Evolutionary conservation across 2,888 invertebrate species (phyloP), one percentile per base, ranked within the genome.

Genomic region (Chrysotoxum bicinctum): DNA sequence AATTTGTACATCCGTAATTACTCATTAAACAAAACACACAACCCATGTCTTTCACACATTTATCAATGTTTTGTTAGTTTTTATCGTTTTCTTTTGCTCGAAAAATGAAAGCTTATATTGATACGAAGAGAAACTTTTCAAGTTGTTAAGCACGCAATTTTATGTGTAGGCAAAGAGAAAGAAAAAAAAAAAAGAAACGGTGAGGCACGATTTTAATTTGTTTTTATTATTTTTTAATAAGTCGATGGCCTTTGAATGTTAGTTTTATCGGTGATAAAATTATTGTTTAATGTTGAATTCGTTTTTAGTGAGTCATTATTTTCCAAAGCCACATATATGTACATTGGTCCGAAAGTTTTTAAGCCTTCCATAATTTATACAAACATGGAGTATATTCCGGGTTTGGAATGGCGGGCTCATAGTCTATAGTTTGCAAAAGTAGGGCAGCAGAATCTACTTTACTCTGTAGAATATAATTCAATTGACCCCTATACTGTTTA

Each of bases 41-140:
- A 16, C 6, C 12, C 37, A 21, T 66, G 23, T 66, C 35, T 21
- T 66, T 43, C 50, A 50, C 66, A 66, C 48, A 35, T 50, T n/a
- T 35, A 66, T 50, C 37, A 50, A n/a, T 4, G 30, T 21, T 48
- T 35, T 66, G 66, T 50, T 62, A 62, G 14, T 48, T 66, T 48
- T 66, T 12, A 32, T 32, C 10, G 9, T 30, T 23, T 45, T 19
- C 14, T 19, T 21, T 16, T 37, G 19, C n/a, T 10, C 7, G 3
- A 50, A 66, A 66, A 66, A 50, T 23, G 66, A 66, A 66, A 50
- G 50, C 66, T 30, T 26, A 26, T 1, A 35, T 35, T 21, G 12
- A 12, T 32, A n/a, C 8, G 45, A 66, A 66, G 66, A 35, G 66
- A 50, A 50, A 50, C 50, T 66, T 64, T 66, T 30, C 1, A 21